A percentile compares a stretch with the other conserved stretches of the same genome.
Evolutionary conservation across 1,140 invertebrate genomes (phyloP).

Genomic region (Drosophila littoralis): DNA sequence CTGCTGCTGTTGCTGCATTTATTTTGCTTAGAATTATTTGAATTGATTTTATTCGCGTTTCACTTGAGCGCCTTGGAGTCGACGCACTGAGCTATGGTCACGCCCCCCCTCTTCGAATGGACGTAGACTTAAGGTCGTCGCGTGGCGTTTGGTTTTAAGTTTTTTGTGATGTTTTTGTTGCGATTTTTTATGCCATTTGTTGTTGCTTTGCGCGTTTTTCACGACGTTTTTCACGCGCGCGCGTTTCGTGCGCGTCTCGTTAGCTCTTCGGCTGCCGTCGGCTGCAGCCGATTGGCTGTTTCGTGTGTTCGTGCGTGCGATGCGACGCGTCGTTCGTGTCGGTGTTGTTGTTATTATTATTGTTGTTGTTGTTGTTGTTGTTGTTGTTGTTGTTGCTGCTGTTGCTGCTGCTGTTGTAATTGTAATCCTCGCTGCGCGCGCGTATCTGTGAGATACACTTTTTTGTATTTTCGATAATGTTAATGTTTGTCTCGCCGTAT

Average conservation of each 20-base stretch:
- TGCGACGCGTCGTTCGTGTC: constrained; percentile 53
- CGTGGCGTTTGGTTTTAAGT: constrained; percentile 60
- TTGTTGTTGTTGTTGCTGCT: not conserved
- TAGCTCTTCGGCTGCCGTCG: constrained; percentile 50
- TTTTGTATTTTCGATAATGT: constrained; percentile 38
- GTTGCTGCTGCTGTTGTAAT: constrained; percentile 49
- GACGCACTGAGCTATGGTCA: constrained; percentile 56
- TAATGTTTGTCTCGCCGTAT: constrained; percentile 79
- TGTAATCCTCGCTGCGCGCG: constrained; percentile 72
- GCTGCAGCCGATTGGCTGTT: constrained; percentile 48
- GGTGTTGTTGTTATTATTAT: constrained; percentile 9
- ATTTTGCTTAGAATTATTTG: constrained; percentile 56
- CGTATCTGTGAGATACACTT: constrained; percentile 63
- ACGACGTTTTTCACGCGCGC: constrained; percentile 75
- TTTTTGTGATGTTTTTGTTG: constrained; percentile 21
- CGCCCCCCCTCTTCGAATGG: constrained; percentile 57
- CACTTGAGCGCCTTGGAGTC: constrained; percentile 70
- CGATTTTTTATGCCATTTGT: constrained; percentile 13
- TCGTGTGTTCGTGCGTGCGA: constrained; percentile 56
- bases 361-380: constrained; percentile 9
- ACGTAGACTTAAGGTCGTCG: constrained; percentile 73
- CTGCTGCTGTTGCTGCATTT: constrained; percentile 38
- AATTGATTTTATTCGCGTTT: constrained; percentile 49
- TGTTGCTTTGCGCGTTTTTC: constrained; percentile 54
- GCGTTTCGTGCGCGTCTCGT: constrained; percentile 55